Evolutionary conservation across 2,888 invertebrate genomes (phyloP), one percentile per base, ranked within the genome.

Genomic region (Lobophora halterata): DNA sequence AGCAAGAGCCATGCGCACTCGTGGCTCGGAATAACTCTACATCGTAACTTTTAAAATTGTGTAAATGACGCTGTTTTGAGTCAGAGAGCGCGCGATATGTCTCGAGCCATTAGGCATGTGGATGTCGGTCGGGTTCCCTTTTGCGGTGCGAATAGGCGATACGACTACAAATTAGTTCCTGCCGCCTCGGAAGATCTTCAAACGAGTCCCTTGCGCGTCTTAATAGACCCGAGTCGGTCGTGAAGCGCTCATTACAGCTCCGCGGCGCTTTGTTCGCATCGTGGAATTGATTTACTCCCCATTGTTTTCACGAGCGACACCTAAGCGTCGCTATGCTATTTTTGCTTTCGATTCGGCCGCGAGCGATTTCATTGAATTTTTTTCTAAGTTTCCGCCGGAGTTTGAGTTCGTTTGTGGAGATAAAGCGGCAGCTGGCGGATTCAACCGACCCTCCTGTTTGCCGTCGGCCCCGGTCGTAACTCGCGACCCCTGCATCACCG

Each of bases 211-310:
- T 66, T 58, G 58, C 61, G 68, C 66, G 62, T 71, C 72, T 72
- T 70, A 73, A 75, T 71, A 70, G 71, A 66, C 65, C 54, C 58
- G 58, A 46, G 58, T 55, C 57, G 48, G 47, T 43, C 30, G 39
- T 46, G 61, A 61, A 52, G 52, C 60, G 54, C 66, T 71, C 67
- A 69, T 70, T 70, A 71, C 64, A 60, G 53, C 57, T 58, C 58
- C 46, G 49, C 57, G 50, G 63, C 66, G 67, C 65, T 75, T 78
- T 79, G 74, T 79, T 71, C 65, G 59, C 50, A 59, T 57, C 57
- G 56, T 62, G 65, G 71, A 76, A 79, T 79, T 81, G 79, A 81
- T 82, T 83, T 78, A 76, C 71, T 66, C 60, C 53, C 73, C 58
- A 80, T 80, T 83, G 79, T 81, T 66, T 67, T 57, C 54, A 46